phyloP scores from a whole-genome alignment of 2,888 invertebrate species.

The Cerceris rybyensis region DNA sequence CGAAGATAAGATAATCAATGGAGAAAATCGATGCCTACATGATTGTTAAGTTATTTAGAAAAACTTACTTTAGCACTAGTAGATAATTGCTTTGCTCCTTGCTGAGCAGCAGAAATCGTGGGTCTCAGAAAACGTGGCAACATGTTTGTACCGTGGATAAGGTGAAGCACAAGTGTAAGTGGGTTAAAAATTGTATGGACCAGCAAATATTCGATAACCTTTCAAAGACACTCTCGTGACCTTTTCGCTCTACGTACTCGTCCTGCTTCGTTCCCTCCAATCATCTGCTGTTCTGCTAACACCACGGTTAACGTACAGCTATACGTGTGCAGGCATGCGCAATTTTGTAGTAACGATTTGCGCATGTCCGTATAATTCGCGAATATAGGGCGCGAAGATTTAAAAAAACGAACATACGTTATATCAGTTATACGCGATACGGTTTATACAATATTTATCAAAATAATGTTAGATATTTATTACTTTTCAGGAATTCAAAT shows the following conservation, averaged over 20 bases:
- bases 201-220: constrained; percentile 43
- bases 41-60: background rate
- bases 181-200: constrained; percentile 30
- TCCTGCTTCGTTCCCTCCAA: constrained; percentile 26
- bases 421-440: too few species aligned
- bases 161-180: constrained; percentile 6
- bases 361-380: constrained; percentile 20
- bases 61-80: constrained; percentile 75
- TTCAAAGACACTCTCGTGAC: constrained; percentile 58
- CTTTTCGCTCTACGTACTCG: constrained; percentile 31
- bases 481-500: too few species aligned
- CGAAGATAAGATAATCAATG: background rate
- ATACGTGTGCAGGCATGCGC: constrained; percentile 49
- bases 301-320: constrained; percentile 1
- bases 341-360: constrained; percentile 14
- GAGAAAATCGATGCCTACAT: background rate
- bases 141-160: constrained; percentile 66
- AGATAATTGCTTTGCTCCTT: constrained; percentile 76
- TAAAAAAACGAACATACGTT: background rate
- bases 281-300: too few species aligned
- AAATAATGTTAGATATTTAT: too few species aligned
- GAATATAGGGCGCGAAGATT: constrained; percentile 32
- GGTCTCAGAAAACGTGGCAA: constrained; percentile 76
- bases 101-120: constrained; percentile 70
- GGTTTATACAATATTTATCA: background rate